Evolutionary conservation across 1,140 invertebrate species (phyloP).

Genomic region (Oedothorax gibbosus): DNA sequence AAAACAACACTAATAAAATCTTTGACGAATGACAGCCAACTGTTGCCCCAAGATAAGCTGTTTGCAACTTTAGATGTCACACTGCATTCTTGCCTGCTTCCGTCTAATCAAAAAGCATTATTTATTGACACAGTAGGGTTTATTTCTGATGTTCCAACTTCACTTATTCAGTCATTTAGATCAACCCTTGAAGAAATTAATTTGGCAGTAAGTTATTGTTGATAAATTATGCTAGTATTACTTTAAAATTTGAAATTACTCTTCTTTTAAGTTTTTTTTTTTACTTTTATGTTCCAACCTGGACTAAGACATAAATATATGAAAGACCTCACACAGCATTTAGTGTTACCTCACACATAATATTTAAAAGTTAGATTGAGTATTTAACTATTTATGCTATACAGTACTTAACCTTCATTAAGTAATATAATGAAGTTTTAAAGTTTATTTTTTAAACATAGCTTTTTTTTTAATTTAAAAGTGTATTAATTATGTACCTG

Average conservation of each 20-base stretch:
- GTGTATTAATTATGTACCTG: too few species aligned
- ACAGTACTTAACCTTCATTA: too few species aligned
- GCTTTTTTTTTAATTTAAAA: too few species aligned
- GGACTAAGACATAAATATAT: too few species aligned
- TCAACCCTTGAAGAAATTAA: constrained; percentile 87
- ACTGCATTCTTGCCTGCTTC: constrained; percentile 76
- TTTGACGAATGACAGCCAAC: constrained; percentile 76
- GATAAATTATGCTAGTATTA: background rate
- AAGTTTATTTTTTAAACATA: too few species aligned
- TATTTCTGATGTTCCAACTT: constrained; percentile 87
- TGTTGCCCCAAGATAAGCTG: constrained; percentile 81
- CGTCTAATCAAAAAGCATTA: constrained; percentile 70
- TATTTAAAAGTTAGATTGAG: too few species aligned
- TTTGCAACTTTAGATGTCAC: constrained; percentile 94
- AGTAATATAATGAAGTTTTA: too few species aligned
- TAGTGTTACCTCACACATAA: too few species aligned
- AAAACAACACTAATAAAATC: constrained; percentile 88
- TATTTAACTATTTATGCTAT: too few species aligned
- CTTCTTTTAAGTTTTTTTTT: background rate
- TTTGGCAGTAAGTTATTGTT: constrained; percentile 72
- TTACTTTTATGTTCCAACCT: too few species aligned
- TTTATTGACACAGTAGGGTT: constrained; percentile 94
- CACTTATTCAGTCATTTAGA: constrained; percentile 84
- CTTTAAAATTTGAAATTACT: background rate
- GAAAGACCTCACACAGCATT: too few species aligned